Base-by-base conservation (phyloP, 2,888 invertebrate species). In the Cryptus viduatorius region DNA sequence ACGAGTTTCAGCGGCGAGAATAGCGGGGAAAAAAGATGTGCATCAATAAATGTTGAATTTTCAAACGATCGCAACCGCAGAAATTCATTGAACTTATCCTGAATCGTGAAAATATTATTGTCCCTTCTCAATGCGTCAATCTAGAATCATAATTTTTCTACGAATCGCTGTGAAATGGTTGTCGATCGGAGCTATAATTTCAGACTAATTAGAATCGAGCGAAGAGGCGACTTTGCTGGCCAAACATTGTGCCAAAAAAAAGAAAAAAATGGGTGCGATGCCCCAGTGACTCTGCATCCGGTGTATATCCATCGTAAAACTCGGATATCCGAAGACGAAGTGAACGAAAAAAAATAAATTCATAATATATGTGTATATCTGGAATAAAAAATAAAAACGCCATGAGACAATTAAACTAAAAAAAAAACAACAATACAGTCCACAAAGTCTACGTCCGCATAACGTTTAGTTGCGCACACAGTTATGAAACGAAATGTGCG, bases 191-290 rank as follows among this genome's bases (percentile, higher is more conserved):
- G 8, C 65, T 24, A 44, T 76, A 76, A 37, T 76, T 37, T 76
- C 76, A 76, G 76, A 76, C 76, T 76, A 42, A 24, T 8, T 42
- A 76, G n/a, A 65, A n/a, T 44, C 65, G 19, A 65, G 65, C 42
- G 4, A 19, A 31, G 5, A 48, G 24, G 14, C 50, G 65, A 65
- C 53, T 50, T 65, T 69, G 59, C 31, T 68, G 82, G 85, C 84
- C 76, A 82, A 84, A n/a, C 1, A 29, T 42, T 79, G 85, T 86
- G 85, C 80, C 77, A 86, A 85, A 80, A 64, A 37, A 37, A 37
- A 1, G 3, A 37, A 37, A 37, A 37, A 37, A 37, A 37, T 8
- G 37, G 37, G 37, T 37, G 61, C 76, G 85, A 87, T 84, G 73
- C 81, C 82, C 37, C 4, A 72, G 61, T 46, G 31, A 48, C 67